phyloP scores from a whole-genome alignment of 2,797 vertebrate genomes.

The Simalia tracyae region DNA sequence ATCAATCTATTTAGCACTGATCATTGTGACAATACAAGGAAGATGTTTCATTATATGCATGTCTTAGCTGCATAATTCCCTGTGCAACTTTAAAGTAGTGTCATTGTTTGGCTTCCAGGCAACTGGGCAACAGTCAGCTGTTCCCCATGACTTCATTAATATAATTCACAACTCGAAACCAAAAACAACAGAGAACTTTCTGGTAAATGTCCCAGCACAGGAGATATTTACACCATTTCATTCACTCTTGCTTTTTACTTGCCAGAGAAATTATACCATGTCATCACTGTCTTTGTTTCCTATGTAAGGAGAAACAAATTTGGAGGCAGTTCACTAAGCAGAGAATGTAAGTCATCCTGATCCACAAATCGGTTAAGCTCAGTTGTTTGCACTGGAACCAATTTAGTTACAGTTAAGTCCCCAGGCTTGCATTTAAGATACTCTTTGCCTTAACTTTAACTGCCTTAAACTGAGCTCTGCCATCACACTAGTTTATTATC shows the following conservation, averaged over 20 bases:
- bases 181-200: slow-evolving; percentile 49
- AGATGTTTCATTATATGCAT: not conserved
- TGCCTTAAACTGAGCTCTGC: not conserved
- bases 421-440: not conserved
- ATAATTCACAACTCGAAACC: slow-evolving; percentile 40
- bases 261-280: not conserved
- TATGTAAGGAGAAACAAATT: not conserved
- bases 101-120: not conserved
- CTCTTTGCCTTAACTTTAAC: not conserved
- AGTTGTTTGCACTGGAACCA: not conserved
- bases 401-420: not conserved
- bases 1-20: not conserved
- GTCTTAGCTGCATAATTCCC: slow-evolving; percentile 15
- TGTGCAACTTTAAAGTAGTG: not conserved
- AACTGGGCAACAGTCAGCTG: slow-evolving; percentile 49
- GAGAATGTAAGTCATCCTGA: not conserved
- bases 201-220: not conserved
- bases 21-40: not conserved
- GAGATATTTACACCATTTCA: slow-evolving; percentile 17
- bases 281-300: fast-evolving
- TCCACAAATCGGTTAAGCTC: not conserved
- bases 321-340: not conserved
- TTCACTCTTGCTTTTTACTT: not conserved
- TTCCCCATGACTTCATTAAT: slow-evolving; percentile 38
- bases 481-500: not conserved